Evolutionary conservation across 2,797 vertebrate genomes (phyloP).

Genomic region (Anableps anableps): DNA sequence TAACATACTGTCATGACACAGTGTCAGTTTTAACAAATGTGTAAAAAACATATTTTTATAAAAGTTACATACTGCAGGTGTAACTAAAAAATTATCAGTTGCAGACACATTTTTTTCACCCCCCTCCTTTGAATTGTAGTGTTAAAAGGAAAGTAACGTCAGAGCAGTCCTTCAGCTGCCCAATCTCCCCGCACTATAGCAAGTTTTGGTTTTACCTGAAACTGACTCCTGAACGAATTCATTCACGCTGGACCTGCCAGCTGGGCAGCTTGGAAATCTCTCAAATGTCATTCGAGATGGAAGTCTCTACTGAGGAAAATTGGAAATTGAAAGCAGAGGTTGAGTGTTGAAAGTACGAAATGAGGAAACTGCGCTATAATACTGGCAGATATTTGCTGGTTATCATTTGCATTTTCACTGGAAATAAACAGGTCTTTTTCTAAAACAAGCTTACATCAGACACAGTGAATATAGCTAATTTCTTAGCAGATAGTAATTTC

Average conservation of each 20-base stretch:
- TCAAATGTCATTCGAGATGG: conserved; percentile 30
- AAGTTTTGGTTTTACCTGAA: conserved; percentile 12
- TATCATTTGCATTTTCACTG: no score
- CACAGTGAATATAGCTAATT: neutral
- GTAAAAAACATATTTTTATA: no score
- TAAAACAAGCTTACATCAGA: neutral
- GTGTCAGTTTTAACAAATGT: no score
- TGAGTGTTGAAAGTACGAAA: neutral
- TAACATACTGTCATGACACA: no score
- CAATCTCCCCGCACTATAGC: neutral
- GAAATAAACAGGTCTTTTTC: neutral
- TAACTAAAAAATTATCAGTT: no score
- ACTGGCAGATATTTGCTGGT: neutral
- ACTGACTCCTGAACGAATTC: conserved; percentile 36
- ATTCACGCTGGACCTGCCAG: conserved; percentile 33
- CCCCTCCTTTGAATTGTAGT: neutral
- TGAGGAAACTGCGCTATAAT: neutral
- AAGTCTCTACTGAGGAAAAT: conserved; percentile 38
- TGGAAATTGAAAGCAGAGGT: conserved; percentile 1
- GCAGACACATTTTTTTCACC: neutral
- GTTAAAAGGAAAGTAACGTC: neutral
- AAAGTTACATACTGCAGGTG: no score
- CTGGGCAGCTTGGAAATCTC: conserved; percentile 35
- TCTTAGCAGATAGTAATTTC: neutral
- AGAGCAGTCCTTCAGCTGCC: neutral